Base-by-base conservation (phyloP, 2,113 vertebrate genomes). In the Bambusicola thoracicus region DNA sequence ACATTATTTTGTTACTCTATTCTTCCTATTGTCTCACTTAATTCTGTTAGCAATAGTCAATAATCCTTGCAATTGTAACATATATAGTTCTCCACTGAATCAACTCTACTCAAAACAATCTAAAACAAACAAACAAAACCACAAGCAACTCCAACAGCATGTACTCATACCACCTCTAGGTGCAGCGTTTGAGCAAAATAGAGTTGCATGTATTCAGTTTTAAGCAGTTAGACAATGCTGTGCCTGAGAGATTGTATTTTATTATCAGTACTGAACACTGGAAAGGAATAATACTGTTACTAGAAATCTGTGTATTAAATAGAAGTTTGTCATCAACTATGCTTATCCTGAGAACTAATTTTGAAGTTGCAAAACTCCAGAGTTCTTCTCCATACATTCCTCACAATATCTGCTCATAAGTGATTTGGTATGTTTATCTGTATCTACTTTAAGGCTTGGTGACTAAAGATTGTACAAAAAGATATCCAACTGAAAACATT, bases 111-210 rank as follows among this genome's bases (percentile, higher is more conserved):
- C 22, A 49, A 49, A 49, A 49, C 48, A 12, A 49, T 48, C 46
- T 29, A 86, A 67, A 11, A 6, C 8, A 24, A 40, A 25, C 61
- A 62, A 17, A 63, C 8, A 49, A 63, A 46, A 61, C 34, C 19
- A 13, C 29, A 27, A 7, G 8, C 19, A 53, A 48, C 19, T 46
- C 44, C 44, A 46, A 46, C 44, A 46, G 5, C 44, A 46, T 46
- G 44, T 46, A 46, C 22, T 32, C 0, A 0, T 8, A 5, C 0
- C 0, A 0, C 14, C 22, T 56, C n/a, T 36, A 63, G 9, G 5
- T 34, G 2, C 2, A 84, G 13, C 10, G 10, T 72, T 38, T 59
- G 32, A 82, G 20, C 32, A 85, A 51, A 49, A 69, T 27, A 73
- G 41, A 86, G 16, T 29, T n/a, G 41, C 67, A 51, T 12, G 32